Evolutionary conservation across 2,888 invertebrate genomes (phyloP).

Genomic region (Scaptomyza reducta): DNA sequence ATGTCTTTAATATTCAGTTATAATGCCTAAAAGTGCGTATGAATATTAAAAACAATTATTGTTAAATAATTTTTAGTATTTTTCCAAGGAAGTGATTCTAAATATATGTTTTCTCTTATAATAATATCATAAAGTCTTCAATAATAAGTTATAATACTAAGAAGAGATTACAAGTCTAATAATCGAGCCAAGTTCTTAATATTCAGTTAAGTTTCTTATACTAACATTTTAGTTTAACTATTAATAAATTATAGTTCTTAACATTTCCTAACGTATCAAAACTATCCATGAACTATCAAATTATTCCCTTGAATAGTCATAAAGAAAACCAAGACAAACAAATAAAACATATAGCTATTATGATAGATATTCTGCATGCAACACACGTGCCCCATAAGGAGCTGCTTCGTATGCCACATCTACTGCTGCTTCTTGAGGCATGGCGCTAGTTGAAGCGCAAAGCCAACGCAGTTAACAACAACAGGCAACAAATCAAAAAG

Average conservation of each 20-base stretch:
- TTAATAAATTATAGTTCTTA: no score
- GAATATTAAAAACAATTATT: no score
- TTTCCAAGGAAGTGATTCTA: no score
- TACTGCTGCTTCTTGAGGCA: background rate
- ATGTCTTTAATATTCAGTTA: background rate
- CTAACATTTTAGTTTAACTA: no score
- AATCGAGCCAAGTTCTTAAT: no score
- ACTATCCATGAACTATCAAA: conserved; percentile 7
- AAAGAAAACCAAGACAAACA: conserved; percentile 12
- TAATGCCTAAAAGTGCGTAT: no score
- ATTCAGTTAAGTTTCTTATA: no score
- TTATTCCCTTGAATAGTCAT: conserved; percentile 9
- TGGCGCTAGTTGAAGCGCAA: conserved; percentile 47
- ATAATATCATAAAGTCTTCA: background rate
- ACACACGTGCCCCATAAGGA: conserved; percentile 51
- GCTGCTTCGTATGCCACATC: conserved; percentile 13
- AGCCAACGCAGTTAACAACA: conserved; percentile 18
- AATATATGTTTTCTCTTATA: no score
- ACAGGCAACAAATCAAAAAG: conserved; percentile 50
- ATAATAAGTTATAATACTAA: background rate
- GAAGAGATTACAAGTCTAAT: background rate
- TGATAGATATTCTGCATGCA: conserved; percentile 40
- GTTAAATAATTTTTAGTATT: no score
- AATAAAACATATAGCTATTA: conserved; percentile 12
- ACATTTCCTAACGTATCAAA: no score